Percentiles rank a stretch among this genome's conserved stretches.
Evolutionary conservation across 1,140 invertebrate species (phyloP).

Genomic region (Cherax quadricarinatus): DNA sequence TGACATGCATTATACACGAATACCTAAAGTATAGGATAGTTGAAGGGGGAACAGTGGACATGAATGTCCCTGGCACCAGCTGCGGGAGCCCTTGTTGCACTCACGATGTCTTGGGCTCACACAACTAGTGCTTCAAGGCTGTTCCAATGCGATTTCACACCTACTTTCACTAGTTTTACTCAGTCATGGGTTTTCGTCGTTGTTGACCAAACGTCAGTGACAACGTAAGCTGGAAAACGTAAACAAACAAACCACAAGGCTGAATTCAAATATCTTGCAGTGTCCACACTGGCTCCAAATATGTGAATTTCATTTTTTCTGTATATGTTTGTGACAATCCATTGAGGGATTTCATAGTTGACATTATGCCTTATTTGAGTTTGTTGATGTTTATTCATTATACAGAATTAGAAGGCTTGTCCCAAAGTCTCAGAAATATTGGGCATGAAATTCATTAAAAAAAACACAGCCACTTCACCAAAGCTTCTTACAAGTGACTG

Average conservation of each 20-base stretch:
- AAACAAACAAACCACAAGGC: neutral
- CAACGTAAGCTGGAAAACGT: neutral
- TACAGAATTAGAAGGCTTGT: neutral
- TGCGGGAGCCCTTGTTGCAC: neutral
- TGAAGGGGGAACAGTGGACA: neutral
- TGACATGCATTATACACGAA: constrained; percentile 60
- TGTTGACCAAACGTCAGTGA: neutral
- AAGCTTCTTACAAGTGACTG: no score
- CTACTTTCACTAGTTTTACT: neutral
- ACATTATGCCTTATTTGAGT: neutral
- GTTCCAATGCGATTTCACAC: neutral
- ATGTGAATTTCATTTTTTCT: neutral
- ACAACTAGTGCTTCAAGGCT: neutral
- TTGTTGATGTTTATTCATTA: neutral
- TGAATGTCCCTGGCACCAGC: neutral
- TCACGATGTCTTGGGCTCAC: neutral
- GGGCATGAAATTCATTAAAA: neutral
- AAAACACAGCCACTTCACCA: no score
- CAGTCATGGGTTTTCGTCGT: neutral
- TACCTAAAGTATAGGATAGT: constrained; percentile 21
- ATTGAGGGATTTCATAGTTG: neutral
- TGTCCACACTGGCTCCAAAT: neutral
- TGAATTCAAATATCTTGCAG: neutral
- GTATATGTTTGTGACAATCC: neutral
- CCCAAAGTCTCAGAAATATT: neutral